phyloP scores from a whole-genome alignment of 2,797 vertebrate species.

The Platyrinchus mystaceus region DNA sequence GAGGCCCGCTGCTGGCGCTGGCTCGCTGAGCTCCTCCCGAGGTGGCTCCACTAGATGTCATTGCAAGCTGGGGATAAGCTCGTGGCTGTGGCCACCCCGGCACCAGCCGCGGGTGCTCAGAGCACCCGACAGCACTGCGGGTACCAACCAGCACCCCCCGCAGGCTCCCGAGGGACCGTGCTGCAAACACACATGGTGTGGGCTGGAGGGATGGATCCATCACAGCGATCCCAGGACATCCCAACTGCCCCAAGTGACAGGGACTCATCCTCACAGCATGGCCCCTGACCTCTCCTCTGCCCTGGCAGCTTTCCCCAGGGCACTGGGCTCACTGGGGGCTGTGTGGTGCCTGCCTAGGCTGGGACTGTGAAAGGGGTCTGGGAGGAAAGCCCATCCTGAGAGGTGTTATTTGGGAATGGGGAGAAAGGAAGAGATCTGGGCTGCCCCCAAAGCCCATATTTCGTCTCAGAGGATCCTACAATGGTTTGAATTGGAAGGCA shows the following conservation, averaged over 20 bases:
- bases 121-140: rapidly evolving
- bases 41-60: conserved; percentile 55
- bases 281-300: background rate
- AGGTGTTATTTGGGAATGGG: background rate
- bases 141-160: rapidly evolving
- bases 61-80: background rate
- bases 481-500: background rate
- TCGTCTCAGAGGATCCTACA: background rate
- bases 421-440: background rate
- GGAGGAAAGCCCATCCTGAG: background rate
- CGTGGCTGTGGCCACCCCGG: background rate
- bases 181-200: rapidly evolving
- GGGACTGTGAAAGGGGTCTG: rapidly evolving
- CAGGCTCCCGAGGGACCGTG: rapidly evolving
- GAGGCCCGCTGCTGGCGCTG: rapidly evolving
- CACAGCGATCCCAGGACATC: rapidly evolving
- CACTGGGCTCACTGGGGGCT: background rate
- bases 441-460: rapidly evolving
- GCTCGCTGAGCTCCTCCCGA: background rate
- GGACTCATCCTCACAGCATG: rapidly evolving
- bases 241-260: rapidly evolving
- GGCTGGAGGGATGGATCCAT: rapidly evolving
- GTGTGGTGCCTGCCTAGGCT: background rate
- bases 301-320: rapidly evolving
- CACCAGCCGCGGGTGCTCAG: background rate